Evolutionary conservation across 2,113 vertebrate species (phyloP).

Genomic region (Podarcis cretensis): DNA sequence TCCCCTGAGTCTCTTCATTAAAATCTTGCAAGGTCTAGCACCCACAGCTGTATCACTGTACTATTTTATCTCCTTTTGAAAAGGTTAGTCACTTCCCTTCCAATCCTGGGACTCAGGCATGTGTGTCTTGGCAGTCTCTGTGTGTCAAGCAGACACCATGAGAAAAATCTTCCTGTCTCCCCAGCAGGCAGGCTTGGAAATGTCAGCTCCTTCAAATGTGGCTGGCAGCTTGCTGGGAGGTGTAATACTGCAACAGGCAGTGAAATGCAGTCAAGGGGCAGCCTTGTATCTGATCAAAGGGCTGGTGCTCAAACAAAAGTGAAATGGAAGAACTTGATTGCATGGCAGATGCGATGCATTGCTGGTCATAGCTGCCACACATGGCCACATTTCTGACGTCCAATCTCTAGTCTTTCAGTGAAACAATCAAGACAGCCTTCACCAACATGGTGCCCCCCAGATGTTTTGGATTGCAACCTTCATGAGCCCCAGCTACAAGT

Average conservation of each 20-base stretch:
- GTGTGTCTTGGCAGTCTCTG: neutral
- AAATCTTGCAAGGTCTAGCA: neutral
- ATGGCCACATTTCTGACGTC: neutral
- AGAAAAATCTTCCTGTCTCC: neutral
- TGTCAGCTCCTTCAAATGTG: neutral
- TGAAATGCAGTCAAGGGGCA: accelerated
- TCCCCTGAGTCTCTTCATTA: neutral
- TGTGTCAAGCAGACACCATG: neutral
- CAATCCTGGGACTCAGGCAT: accelerated
- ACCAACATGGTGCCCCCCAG: too few species aligned
- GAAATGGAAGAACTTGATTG: neutral
- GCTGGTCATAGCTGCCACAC: neutral
- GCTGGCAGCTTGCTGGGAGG: neutral
- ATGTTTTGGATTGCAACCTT: too few species aligned
- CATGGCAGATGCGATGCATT: accelerated
- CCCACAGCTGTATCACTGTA: neutral
- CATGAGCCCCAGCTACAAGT: neutral
- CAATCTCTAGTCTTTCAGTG: neutral
- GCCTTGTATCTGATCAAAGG: neutral
- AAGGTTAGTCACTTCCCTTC: neutral
- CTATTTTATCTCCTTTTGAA: neutral
- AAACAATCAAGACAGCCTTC: neutral
- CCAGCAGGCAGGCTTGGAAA: neutral
- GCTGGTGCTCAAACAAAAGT: accelerated
- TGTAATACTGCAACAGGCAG: neutral